phyloP scores from a whole-genome alignment of 1,140 invertebrate species.

The Psix sp. region DNA sequence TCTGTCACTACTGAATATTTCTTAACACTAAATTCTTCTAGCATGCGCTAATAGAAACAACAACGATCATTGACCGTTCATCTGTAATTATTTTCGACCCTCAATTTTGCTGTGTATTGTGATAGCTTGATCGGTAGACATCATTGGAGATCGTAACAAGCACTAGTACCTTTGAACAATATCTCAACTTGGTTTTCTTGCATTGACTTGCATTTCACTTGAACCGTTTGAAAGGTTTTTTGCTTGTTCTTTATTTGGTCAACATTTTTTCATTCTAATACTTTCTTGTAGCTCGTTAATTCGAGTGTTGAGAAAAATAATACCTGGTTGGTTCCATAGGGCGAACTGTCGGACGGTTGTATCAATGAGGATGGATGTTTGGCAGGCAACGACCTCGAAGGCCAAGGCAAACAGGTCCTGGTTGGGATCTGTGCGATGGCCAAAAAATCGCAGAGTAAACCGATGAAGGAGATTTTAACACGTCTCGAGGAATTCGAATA shows the following conservation, averaged over 20 bases:
- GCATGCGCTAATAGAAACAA: slow-evolving; percentile 50
- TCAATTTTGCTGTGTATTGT: too few species aligned
- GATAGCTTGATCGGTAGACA: too few species aligned
- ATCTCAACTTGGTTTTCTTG: too few species aligned
- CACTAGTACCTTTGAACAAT: too few species aligned
- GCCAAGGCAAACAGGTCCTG: slow-evolving; percentile 89
- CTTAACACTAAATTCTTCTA: neutral
- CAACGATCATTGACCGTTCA: neutral
- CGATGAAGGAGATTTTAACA: slow-evolving; percentile 98
- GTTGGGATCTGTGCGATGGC: slow-evolving; percentile 99
- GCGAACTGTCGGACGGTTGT: slow-evolving; percentile 83
- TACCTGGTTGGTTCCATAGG: slow-evolving; percentile 73
- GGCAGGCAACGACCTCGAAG: slow-evolving; percentile 74
- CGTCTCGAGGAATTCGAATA: slow-evolving; percentile 97
- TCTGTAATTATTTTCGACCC: too few species aligned
- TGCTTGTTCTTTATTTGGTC: slow-evolving; percentile 1
- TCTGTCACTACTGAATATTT: too few species aligned
- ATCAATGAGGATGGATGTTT: slow-evolving; percentile 78
- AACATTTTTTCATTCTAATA: slow-evolving; percentile 11
- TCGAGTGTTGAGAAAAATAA: neutral
- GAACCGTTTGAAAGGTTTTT: slow-evolving; percentile 5
- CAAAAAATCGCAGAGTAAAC: slow-evolving; percentile 98
- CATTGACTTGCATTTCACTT: too few species aligned
- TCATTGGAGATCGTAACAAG: too few species aligned
- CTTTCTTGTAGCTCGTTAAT: slow-evolving; percentile 39